Evolutionary conservation across 2,113 vertebrate species (phyloP).

Genomic region (Mystacornis crossleyi): DNA sequence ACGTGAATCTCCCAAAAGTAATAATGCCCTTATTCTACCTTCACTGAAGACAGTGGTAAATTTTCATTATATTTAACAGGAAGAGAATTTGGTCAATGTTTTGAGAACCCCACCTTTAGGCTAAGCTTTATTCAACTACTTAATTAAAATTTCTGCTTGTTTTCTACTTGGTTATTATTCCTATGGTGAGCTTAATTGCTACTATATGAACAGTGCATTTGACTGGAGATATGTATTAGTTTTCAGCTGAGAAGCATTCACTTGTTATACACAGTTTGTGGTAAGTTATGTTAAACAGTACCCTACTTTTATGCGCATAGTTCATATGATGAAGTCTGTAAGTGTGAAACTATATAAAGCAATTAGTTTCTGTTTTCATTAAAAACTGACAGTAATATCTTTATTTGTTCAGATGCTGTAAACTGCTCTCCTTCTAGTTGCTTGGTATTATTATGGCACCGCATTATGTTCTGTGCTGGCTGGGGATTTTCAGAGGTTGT

Average conservation of each 20-base stretch:
- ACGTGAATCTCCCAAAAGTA: background rate
- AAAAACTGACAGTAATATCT: background rate
- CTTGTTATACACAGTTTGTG: background rate
- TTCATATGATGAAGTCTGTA: background rate
- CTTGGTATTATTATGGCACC: background rate
- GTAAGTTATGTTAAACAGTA: background rate
- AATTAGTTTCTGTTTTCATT: background rate
- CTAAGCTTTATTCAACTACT: background rate
- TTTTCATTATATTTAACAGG: background rate
- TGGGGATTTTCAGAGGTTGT: background rate
- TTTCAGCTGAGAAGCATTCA: constrained; percentile 4
- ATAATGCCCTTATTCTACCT: background rate
- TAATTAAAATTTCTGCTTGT: constrained; percentile 13
- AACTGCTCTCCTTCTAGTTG: background rate
- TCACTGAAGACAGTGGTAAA: background rate
- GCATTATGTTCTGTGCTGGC: background rate
- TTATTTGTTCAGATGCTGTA: background rate
- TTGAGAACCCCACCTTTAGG: background rate
- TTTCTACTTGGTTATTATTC: constrained; percentile 29
- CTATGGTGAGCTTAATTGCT: constrained; percentile 31
- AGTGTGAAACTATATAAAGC: background rate
- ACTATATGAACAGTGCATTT: background rate
- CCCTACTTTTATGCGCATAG: background rate
- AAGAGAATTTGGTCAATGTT: background rate
- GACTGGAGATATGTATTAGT: constrained; percentile 31